A percentile compares a stretch with the other conserved stretches of the same genome.
Conservation (phyloP, 2,797 vertebrate genomes). For the Sitta carolinensis region DNA sequence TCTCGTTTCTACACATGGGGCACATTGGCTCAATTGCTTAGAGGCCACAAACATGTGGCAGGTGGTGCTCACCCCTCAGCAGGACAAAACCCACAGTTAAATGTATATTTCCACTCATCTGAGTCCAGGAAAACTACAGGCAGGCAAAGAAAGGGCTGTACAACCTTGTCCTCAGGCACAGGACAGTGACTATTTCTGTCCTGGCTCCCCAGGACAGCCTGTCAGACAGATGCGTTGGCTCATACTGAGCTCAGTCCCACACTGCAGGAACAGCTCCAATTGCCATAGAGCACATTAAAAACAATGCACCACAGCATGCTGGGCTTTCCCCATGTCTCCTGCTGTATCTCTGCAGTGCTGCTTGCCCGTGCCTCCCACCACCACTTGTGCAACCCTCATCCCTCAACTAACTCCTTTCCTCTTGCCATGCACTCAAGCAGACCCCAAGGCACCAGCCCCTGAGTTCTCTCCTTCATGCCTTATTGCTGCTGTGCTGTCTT, state of each 20-base stretch:
- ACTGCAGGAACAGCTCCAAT: neutral
- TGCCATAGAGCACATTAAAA: slow-evolving; percentile 29
- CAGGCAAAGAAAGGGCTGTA: neutral
- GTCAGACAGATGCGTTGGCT: slow-evolving; percentile 41
- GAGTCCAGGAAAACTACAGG: neutral
- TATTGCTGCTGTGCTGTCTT: neutral
- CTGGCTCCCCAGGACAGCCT: neutral
- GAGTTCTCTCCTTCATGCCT: neutral
- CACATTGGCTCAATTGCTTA: neutral
- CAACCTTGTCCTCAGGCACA: slow-evolving; percentile 8
- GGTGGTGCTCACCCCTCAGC: neutral
- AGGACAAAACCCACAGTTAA: neutral
- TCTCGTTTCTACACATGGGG: neutral
- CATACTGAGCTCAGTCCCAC: neutral
- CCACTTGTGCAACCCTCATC: neutral
- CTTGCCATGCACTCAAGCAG: rapidly evolving
- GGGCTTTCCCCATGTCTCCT: neutral
- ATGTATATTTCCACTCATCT: neutral
- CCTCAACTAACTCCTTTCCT: neutral
- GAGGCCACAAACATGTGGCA: rapidly evolving
- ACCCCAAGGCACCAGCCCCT: neutral
- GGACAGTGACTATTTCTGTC: slow-evolving; percentile 21
- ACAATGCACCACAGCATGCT: neutral
- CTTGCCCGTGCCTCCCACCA: neutral
- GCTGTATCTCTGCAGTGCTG: neutral